Conservation (phyloP, 2,797 vertebrate genomes). For the Halcyon smyrnensis region DNA sequence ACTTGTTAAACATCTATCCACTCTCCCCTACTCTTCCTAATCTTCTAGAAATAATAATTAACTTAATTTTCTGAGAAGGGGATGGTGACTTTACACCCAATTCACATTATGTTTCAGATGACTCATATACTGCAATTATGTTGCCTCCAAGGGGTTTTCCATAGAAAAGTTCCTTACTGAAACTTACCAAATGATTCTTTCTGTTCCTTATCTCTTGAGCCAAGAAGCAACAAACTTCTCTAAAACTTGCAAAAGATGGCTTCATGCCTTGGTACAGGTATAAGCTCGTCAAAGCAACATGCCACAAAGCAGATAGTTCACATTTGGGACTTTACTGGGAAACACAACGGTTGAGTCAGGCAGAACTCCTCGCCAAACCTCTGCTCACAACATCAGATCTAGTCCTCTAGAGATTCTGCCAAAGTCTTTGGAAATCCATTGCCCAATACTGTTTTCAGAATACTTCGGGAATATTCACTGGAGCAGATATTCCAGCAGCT, state of each 20-base stretch:
- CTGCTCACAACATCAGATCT: neutral
- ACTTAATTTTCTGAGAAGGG: constrained; percentile 44
- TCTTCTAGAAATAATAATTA: constrained; percentile 67
- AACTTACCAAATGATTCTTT: neutral
- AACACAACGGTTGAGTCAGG: neutral
- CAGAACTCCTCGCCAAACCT: neutral
- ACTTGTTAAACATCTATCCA: constrained; percentile 66
- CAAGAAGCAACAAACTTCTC: neutral
- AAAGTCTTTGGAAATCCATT: constrained; percentile 23
- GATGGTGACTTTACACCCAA: neutral
- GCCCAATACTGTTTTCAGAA: neutral
- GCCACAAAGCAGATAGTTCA: neutral
- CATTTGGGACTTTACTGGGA: neutral
- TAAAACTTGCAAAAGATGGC: neutral
- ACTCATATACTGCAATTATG: neutral
- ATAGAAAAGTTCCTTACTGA: neutral
- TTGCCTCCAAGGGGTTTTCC: constrained; percentile 7
- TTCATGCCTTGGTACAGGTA: constrained; percentile 16
- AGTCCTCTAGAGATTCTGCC: neutral
- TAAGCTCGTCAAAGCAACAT: neutral
- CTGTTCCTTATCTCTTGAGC: neutral
- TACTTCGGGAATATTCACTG: neutral
- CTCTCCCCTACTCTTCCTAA: constrained; percentile 38
- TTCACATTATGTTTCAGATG: constrained; percentile 16
- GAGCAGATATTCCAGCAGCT: neutral